Conservation (phyloP, 1,140 invertebrate genomes). For the Medauroidea extradentata region DNA sequence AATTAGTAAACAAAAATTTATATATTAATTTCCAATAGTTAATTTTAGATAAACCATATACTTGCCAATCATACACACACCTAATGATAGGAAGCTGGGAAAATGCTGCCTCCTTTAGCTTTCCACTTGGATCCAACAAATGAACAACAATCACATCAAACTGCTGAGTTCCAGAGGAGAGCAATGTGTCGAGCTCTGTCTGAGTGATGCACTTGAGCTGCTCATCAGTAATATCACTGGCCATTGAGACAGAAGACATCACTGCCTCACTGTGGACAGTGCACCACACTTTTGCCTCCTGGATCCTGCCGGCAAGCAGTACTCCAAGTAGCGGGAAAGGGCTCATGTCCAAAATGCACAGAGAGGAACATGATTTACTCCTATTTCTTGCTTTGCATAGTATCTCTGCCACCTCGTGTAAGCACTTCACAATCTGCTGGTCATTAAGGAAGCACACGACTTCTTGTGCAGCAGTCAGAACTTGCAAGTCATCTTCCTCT, state of each 20-base stretch:
- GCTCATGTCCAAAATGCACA: constrained; percentile 35
- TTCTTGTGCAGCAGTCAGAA: constrained; percentile 38
- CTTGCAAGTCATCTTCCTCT: too few relatives aligned
- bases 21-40: too few relatives aligned
- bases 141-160: constrained; percentile 29
- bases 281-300: constrained; percentile 31
- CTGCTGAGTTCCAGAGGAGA: neutral
- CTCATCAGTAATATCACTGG: neutral
- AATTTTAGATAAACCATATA: too few relatives aligned
- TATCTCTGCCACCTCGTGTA: constrained; percentile 26
- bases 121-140: constrained; percentile 11
- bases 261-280: constrained; percentile 26
- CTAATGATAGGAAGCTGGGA: constrained; percentile 20
- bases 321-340: constrained; percentile 41
- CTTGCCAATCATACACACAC: constrained; percentile 3
- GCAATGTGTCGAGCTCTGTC: constrained; percentile 15
- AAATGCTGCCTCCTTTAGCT: constrained; percentile 21
- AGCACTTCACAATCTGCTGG: constrained; percentile 37
- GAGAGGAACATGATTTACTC: too few relatives aligned
- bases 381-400: too few relatives aligned
- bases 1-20: too few relatives aligned
- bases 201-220: constrained; percentile 21
- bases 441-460: constrained; percentile 54
- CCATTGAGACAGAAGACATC: constrained; percentile 9
- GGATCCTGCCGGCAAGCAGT: constrained; percentile 28